Base-by-base conservation (phyloP, 1,140 invertebrate species). In the Drosophila teissieri region DNA sequence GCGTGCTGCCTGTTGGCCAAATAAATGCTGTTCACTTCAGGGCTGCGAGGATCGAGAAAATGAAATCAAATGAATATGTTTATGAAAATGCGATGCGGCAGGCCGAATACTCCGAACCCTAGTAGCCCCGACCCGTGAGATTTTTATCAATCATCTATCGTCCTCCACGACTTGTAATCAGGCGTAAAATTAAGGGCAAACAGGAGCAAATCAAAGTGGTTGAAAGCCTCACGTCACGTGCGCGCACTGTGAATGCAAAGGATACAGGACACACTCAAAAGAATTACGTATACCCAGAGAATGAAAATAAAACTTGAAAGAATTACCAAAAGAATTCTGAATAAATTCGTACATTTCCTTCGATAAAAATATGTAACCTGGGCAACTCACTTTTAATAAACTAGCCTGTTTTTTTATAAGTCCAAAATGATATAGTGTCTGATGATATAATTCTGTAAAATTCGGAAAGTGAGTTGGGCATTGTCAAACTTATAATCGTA, bases 141-240 rank as follows among this genome's bases (percentile, higher is more conserved):
- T 84, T 84, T 74, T 80, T 80, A 89, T 89, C 84, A 89, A 89
- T 84, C 77, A 80, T 65, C 39, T 12, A 44, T 37, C 4, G 24
- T 24, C 24, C 24, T 27, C 36, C 27, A 31, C 12, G 37, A 22
- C 37, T 52, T 58, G 73, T 68, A 89, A 80, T 80, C 84, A 89
- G 84, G 84, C 84, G 80, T 84, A 74, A 89, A 89, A 89, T 89
- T 80, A 74, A 78, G 49, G 56, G 64, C 72, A 89, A 89, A 78
- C 80, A 88, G 46, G 76, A 48, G 67, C 56, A 76, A 74, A 76
- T 88, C 55, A 77, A 88, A 83, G 84, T 88, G 79, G 84, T 73
- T 83, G 79, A 73, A 76, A 76, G 72, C 63, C 82, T 64, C 55
- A 19, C 77, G 77, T 78, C 84, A 89, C 84, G 84, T 89, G 84